phyloP scores from a whole-genome alignment of 2,888 invertebrate genomes.

The Drosophila longiperda region DNA sequence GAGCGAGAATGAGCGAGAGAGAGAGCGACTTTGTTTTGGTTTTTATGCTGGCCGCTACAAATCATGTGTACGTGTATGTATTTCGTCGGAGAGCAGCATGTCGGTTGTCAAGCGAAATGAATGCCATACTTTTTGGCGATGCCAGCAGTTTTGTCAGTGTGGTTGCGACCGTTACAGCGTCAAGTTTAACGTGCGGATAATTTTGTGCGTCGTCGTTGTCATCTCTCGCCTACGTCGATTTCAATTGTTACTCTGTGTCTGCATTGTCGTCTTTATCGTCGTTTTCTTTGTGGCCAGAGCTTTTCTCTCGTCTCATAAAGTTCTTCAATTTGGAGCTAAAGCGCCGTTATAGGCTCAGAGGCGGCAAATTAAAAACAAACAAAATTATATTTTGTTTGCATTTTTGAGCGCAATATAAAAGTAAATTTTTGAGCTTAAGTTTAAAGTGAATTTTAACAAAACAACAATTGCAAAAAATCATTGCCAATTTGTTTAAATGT shows the following conservation, averaged over 20 bases:
- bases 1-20: neutral
- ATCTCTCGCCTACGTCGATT: slow-evolving; percentile 57
- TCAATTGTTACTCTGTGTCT: slow-evolving; percentile 50
- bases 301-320: slow-evolving; percentile 26
- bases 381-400: slow-evolving; percentile 63
- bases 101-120: slow-evolving; percentile 36
- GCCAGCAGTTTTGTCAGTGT: slow-evolving; percentile 70
- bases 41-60: slow-evolving; percentile 39
- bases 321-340: slow-evolving; percentile 25
- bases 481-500: slow-evolving; percentile 10
- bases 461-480: slow-evolving; percentile 11
- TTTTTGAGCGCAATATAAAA: slow-evolving; percentile 35
- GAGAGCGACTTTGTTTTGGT: slow-evolving; percentile 39
- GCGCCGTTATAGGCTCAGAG: slow-evolving; percentile 46
- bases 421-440: slow-evolving; percentile 36
- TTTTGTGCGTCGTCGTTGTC: slow-evolving; percentile 57
- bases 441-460: slow-evolving; percentile 39
- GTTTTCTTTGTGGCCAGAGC: slow-evolving; percentile 42
- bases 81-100: slow-evolving; percentile 19
- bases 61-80: neutral
- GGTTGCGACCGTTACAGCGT: slow-evolving; percentile 82
- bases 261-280: slow-evolving; percentile 39
- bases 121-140: slow-evolving; percentile 49
- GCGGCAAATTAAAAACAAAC: slow-evolving; percentile 74
- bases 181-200: slow-evolving; percentile 65